Conservation (phyloP, 2,113 vertebrate genomes). For the Taxidea taxus region DNA sequence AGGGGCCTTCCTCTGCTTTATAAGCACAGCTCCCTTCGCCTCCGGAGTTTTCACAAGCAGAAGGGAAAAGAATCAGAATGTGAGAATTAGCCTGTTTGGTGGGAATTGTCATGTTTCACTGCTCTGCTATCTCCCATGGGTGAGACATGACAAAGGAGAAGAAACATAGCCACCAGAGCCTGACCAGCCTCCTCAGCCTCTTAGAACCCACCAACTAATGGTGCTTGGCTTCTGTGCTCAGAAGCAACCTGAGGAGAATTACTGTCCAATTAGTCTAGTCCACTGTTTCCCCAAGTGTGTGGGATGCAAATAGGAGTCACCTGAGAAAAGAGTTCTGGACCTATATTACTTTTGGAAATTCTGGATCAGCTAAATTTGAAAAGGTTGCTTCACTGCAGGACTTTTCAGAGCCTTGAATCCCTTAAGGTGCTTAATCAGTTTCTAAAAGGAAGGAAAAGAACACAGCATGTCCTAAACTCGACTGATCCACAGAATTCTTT, state of each 20-base stretch:
- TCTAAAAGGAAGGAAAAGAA: not conserved
- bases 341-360: not conserved
- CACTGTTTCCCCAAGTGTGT: not conserved
- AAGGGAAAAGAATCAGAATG: slow-evolving; percentile 84
- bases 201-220: slow-evolving; percentile 67
- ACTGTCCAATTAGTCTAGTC: slow-evolving; percentile 72
- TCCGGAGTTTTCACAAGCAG: slow-evolving; percentile 75
- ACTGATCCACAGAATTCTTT: not conserved
- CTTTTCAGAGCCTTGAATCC: slow-evolving; percentile 9
- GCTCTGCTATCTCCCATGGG: slow-evolving; percentile 79
- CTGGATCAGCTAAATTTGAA: not conserved
- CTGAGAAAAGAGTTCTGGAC: not conserved
- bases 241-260: slow-evolving; percentile 70
- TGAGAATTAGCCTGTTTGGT: slow-evolving; percentile 81
- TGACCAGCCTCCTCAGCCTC: slow-evolving; percentile 53
- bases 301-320: not conserved
- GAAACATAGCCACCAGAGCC: slow-evolving; percentile 68
- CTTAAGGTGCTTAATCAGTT: not conserved
- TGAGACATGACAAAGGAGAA: slow-evolving; percentile 68
- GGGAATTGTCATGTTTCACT: slow-evolving; percentile 81
- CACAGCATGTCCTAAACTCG: not conserved
- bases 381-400: not conserved
- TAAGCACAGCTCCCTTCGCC: slow-evolving; percentile 76
- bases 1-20: slow-evolving; percentile 79
- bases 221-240: slow-evolving; percentile 73